These are phyloP conservation scores for Diceros bicornis DNA, from an alignment of 2,797 vertebrate species.

Conservation along the genomic window DNA sequence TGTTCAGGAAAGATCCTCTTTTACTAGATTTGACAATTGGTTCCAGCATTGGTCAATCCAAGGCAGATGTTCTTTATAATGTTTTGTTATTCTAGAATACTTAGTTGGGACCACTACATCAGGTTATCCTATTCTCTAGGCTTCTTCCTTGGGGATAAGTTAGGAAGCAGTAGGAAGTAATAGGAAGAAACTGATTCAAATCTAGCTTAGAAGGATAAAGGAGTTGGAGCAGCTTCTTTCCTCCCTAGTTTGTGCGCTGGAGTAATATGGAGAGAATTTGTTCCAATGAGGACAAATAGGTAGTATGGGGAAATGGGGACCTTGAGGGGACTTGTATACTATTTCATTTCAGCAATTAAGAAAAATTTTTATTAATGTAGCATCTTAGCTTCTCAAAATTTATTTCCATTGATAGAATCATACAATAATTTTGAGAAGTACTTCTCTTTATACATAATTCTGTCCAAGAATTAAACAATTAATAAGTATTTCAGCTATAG, in stretches of 20 bases:
- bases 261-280: background rate
- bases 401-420: conserved; percentile 9
- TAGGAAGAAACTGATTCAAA: background rate
- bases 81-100: background rate
- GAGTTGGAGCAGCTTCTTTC: background rate
- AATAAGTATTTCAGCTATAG: conserved; percentile 41
- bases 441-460: background rate
- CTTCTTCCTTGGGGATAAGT: background rate
- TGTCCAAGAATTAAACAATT: background rate
- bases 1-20: background rate
- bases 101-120: background rate
- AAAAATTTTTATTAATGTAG: background rate
- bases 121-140: background rate
- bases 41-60: background rate
- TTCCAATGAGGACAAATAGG: background rate
- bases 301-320: background rate
- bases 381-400: background rate
- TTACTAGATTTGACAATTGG: background rate
- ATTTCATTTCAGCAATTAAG: background rate
- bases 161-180: background rate
- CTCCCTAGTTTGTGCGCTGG: background rate
- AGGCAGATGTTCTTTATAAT: background rate
- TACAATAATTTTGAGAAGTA: background rate
- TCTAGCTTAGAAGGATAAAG: background rate
- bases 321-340: background rate